These are phyloP conservation scores for Drosophila kanapiae DNA, from an alignment of 1,140 invertebrate genomes.

Conservation along the genomic window DNA sequence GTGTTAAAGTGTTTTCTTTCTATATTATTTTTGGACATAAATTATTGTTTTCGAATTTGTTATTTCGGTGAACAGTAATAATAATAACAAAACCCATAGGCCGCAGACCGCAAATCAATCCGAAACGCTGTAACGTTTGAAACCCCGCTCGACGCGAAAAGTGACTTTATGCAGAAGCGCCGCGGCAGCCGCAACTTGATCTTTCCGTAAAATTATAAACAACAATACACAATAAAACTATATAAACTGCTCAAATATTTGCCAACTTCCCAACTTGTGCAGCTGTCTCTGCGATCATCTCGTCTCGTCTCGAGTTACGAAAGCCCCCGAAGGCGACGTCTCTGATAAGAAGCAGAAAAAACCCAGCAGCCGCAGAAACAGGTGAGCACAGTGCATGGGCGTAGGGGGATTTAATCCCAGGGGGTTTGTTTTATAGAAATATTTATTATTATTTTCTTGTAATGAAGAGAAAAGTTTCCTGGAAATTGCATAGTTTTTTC, in stretches of 20 bases:
- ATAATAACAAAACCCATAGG: neutral
- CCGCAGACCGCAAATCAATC: conserved; percentile 6
- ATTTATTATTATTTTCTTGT: neutral
- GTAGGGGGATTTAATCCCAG: neutral
- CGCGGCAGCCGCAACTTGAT: conserved; percentile 50
- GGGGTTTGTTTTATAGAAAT: neutral
- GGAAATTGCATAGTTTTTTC: too few species aligned
- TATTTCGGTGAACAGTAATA: neutral
- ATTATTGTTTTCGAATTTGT: neutral
- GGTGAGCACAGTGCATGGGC: conserved; percentile 12
- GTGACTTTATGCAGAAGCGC: conserved; percentile 24
- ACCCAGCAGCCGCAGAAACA: conserved; percentile 39
- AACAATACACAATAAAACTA: conserved; percentile 45
- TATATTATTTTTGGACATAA: conserved; percentile 12
- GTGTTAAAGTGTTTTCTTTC: conserved; percentile 10
- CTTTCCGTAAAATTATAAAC: conserved; percentile 46
- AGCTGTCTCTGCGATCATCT: conserved; percentile 10
- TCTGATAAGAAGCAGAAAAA: conserved; percentile 33
- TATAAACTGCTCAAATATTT: conserved; percentile 57
- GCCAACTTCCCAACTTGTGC: conserved; percentile 25
- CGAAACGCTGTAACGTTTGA: conserved; percentile 25
- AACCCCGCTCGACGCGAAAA: conserved; percentile 23
- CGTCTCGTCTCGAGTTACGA: conserved; percentile 63
- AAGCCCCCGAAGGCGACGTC: conserved; percentile 53
- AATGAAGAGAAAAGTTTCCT: too few species aligned